phyloP scores from a whole-genome alignment of 2,113 vertebrate genomes.

The Protobothrops mucrosquamatus region DNA sequence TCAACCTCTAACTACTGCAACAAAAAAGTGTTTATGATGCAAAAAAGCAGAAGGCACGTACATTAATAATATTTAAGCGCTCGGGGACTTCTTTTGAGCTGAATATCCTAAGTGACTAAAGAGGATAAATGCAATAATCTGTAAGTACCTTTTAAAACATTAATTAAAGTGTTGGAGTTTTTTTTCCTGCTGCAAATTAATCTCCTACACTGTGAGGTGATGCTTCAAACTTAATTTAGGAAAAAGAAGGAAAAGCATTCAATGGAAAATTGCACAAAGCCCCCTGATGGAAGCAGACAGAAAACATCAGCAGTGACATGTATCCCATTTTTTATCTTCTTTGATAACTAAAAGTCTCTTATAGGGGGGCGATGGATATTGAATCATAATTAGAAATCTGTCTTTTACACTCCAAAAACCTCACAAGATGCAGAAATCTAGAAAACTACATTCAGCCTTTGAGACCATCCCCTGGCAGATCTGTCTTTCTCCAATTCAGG shows the following conservation, averaged over 20 bases:
- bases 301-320: conserved; percentile 23
- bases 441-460: not conserved
- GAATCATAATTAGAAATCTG: conserved; percentile 42
- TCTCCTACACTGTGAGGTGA: conserved; percentile 39
- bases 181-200: conserved; percentile 54
- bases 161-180: conserved; percentile 45
- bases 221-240: conserved; percentile 53
- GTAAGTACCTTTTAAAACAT: conserved; percentile 31
- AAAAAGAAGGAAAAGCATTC: conserved; percentile 55
- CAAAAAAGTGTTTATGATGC: not conserved
- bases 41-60: not conserved
- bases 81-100: conserved; percentile 44
- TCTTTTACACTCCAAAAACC: not conserved
- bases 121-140: conserved; percentile 39
- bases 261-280: conserved; percentile 44
- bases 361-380: conserved; percentile 40
- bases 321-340: conserved; percentile 42
- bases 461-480: not conserved
- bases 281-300: conserved; percentile 7
- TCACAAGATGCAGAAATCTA: not conserved
- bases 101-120: conserved; percentile 36
- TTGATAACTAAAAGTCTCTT: conserved; percentile 53
- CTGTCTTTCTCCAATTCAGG: not conserved
- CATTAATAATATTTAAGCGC: conserved; percentile 19
- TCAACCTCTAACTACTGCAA: not conserved